Evolutionary conservation across 2,113 vertebrate genomes (phyloP), one percentile per base, ranked within the genome.

Genomic region (Pseudopipra pipra): DNA sequence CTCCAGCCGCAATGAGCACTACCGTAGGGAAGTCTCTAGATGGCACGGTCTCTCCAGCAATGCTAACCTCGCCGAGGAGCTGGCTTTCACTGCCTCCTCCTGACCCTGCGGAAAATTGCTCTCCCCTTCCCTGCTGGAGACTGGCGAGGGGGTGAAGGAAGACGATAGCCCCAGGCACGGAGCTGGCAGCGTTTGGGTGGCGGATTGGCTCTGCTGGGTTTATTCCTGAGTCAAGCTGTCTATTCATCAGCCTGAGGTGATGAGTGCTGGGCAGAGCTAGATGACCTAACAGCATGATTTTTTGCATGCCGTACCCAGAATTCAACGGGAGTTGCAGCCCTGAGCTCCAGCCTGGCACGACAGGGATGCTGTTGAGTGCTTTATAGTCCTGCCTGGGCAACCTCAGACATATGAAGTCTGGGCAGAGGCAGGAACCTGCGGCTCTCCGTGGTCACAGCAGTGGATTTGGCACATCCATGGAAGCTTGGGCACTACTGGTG

Each of bases 41-140:
- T 97, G 97, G 97, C 95, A 94, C 2, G 49, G 44, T 93, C 77
- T 86, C 78, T 58, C 95, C 92, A 97, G 79, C 86, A 82, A 97
- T 95, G 90, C 78, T 85, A 41, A 5, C 44, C 41, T 41, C 13
- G 5, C 43, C 9, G 17, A 22, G 46, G 16, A 62, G 27, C 9
- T 1, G 33, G 54, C 41, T 80, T 43, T 52, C 25, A 33, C 54
- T 13, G 41, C 49, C 72, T 65, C 30, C 71, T 55, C 58, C 52
- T 17, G 41, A 27, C 43, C 58, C 54, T 19, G 62, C 0, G 1
- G 22, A 67, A 77, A 44, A 28, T 5, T 8, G 35, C 59, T 55
- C 18, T 72, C 39, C 35, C 8, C 4, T 86, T 54, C 76, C 28
- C 58, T 6, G 44, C 49, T 5, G 63, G 8, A 33, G 9, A 30